Percentiles rank a stretch among this genome's conserved stretches.
phyloP scores from a whole-genome alignment of 2,888 invertebrate genomes.

The Corbicula japonica region DNA sequence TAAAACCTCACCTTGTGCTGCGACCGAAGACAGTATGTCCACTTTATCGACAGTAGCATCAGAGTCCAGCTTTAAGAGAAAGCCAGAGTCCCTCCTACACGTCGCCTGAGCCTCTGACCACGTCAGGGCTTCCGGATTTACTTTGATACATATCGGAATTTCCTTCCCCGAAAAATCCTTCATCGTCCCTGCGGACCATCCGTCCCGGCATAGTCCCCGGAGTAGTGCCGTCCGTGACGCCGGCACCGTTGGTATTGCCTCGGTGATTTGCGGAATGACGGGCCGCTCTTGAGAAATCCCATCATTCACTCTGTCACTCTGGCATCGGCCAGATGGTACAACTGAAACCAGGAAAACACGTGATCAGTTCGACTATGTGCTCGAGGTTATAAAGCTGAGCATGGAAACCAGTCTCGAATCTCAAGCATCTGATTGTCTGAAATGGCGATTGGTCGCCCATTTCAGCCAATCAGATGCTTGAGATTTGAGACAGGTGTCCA shows the following conservation, averaged over 20 bases:
- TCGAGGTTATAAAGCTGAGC: too few relatives aligned
- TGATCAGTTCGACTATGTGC: too few relatives aligned
- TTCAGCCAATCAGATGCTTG: too few relatives aligned
- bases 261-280: not conserved
- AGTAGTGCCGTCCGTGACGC: not conserved
- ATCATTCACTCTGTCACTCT: slow-evolving; percentile 1
- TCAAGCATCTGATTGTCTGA: too few relatives aligned
- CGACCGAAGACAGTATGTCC: slow-evolving; percentile 48
- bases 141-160: slow-evolving; percentile 69
- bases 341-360: not conserved
- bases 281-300: slow-evolving; percentile 4
- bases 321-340: slow-evolving; percentile 11
- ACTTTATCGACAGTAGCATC: slow-evolving; percentile 39
- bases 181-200: slow-evolving; percentile 65
- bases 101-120: slow-evolving; percentile 70
- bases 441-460: too few relatives aligned
- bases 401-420: too few relatives aligned
- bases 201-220: slow-evolving; percentile 67
- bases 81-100: slow-evolving; percentile 70
- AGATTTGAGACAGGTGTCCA: too few relatives aligned
- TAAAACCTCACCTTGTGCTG: slow-evolving; percentile 42
- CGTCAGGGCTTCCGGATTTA: slow-evolving; percentile 61
- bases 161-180: slow-evolving; percentile 49
- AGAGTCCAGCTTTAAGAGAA: slow-evolving; percentile 73
- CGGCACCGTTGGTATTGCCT: too few relatives aligned